phyloP scores from a whole-genome alignment of 2,113 vertebrate species.

The Oncorhynchus tshawytscha region DNA sequence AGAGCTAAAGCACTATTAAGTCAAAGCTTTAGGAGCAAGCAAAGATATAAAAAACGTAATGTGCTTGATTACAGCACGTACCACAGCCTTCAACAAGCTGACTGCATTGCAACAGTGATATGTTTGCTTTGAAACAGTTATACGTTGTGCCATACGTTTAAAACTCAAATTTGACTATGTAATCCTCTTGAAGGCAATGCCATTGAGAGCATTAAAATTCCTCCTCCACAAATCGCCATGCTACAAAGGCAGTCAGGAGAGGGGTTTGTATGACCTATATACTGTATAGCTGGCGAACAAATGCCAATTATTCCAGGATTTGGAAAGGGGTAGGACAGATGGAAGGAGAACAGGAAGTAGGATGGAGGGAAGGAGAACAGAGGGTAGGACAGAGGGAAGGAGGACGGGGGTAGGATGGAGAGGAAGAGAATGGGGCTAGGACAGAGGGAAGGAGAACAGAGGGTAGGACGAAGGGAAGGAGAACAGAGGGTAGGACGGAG shows the following conservation, averaged over 20 bases:
- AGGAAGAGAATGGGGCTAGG: background rate
- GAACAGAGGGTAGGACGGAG: no score
- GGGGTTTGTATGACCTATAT: slow-evolving; percentile 49
- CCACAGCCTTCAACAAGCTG: background rate
- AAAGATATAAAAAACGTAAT: no score
- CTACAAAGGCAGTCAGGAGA: slow-evolving; percentile 39
- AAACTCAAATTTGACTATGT: slow-evolving; percentile 34
- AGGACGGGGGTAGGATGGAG: no score
- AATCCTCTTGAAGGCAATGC: slow-evolving; percentile 69
- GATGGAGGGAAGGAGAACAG: no score
- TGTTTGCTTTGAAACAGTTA: slow-evolving; percentile 13
- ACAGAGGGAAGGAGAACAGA: background rate
- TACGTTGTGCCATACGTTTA: background rate
- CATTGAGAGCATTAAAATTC: slow-evolving; percentile 77
- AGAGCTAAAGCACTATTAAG: background rate
- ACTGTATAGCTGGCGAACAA: slow-evolving; percentile 23
- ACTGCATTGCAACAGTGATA: slow-evolving; percentile 15
- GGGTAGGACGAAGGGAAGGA: no score
- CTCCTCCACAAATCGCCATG: slow-evolving; percentile 51
- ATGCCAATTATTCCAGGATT: slow-evolving; percentile 37
- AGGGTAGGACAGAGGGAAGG: no score
- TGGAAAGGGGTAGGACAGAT: slow-evolving; percentile 12
- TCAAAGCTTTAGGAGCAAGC: slow-evolving; percentile 8
- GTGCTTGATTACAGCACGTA: no score
- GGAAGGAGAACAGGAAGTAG: no score